phyloP scores from a whole-genome alignment of 2,113 vertebrate species.

The Sapayoa aenigma region DNA sequence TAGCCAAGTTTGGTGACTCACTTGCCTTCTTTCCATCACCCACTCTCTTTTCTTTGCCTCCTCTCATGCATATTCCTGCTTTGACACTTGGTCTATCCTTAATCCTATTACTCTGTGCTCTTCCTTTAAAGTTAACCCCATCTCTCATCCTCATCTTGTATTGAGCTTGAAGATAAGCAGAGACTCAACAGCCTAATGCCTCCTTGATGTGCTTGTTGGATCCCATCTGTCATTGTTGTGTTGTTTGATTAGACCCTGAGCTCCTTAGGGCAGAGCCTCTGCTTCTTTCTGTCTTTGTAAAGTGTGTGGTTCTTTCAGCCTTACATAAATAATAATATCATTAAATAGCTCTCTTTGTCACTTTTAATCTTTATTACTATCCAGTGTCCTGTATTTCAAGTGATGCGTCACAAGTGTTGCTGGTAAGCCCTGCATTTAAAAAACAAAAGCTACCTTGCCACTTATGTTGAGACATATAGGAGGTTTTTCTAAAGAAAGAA shows the following conservation, averaged over 20 bases:
- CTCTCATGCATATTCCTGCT: slow-evolving; percentile 35
- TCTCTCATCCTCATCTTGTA: slow-evolving; percentile 32
- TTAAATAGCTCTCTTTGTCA: slow-evolving; percentile 12
- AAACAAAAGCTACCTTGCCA: background rate
- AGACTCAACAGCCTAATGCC: background rate
- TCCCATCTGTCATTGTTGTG: background rate
- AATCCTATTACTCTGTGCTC: slow-evolving; percentile 8
- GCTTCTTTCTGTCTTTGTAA: background rate
- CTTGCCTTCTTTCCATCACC: slow-evolving; percentile 45
- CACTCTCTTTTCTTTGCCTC: slow-evolving; percentile 34
- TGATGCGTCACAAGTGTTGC: background rate
- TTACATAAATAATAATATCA: slow-evolving; percentile 25
- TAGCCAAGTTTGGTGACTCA: slow-evolving; percentile 57
- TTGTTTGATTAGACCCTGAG: slow-evolving; percentile 30
- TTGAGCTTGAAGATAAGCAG: slow-evolving; percentile 24
- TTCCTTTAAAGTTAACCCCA: slow-evolving; percentile 19
- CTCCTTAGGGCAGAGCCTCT: background rate
- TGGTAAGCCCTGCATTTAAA: background rate
- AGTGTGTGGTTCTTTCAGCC: background rate
- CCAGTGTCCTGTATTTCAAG: background rate
- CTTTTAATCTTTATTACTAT: background rate
- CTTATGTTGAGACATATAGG: background rate
- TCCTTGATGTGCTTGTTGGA: background rate
- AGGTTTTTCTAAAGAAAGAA: background rate
- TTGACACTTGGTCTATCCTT: slow-evolving; percentile 29